phyloP scores from a whole-genome alignment of 2,888 invertebrate species.

The Polietes domitor region DNA sequence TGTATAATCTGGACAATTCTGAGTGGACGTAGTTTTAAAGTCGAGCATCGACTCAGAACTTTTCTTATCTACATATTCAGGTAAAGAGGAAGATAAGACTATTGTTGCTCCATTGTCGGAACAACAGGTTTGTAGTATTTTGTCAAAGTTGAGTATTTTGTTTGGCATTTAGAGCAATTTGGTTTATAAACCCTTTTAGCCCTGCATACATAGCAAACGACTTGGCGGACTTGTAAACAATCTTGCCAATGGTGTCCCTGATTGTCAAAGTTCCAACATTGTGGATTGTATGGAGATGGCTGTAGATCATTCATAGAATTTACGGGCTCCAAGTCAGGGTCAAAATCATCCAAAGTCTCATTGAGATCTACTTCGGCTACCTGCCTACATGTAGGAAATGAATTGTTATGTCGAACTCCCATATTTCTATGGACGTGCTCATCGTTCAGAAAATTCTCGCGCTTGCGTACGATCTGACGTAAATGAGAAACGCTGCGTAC shows the following conservation, averaged over 20 bases:
- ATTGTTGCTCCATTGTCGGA: background rate
- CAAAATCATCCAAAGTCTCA: background rate
- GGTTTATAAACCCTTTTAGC: background rate
- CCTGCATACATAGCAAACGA: conserved; percentile 51
- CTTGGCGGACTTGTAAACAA: conserved; percentile 8
- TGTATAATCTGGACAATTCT: background rate
- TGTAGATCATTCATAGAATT: conserved; percentile 21
- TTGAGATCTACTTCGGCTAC: conserved; percentile 26
- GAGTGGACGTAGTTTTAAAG: background rate
- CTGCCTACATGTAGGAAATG: background rate
- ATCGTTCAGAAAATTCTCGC: conserved; percentile 40
- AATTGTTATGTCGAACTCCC: background rate
- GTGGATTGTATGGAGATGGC: background rate
- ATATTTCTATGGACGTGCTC: conserved; percentile 32
- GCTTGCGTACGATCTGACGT: conserved; percentile 44
- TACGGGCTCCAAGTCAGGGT: background rate
- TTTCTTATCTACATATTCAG: too few relatives aligned
- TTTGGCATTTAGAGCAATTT: background rate
- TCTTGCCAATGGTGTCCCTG: conserved; percentile 15
- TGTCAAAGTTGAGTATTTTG: background rate
- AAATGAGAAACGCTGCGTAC: conserved; percentile 46
- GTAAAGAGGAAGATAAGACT: too few relatives aligned
- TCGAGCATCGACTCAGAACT: too few relatives aligned
- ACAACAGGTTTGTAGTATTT: background rate
- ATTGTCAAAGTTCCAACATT: conserved; percentile 53